Evolutionary conservation across 2,113 vertebrate species (phyloP).

Genomic region (Chaenogobius annularis): DNA sequence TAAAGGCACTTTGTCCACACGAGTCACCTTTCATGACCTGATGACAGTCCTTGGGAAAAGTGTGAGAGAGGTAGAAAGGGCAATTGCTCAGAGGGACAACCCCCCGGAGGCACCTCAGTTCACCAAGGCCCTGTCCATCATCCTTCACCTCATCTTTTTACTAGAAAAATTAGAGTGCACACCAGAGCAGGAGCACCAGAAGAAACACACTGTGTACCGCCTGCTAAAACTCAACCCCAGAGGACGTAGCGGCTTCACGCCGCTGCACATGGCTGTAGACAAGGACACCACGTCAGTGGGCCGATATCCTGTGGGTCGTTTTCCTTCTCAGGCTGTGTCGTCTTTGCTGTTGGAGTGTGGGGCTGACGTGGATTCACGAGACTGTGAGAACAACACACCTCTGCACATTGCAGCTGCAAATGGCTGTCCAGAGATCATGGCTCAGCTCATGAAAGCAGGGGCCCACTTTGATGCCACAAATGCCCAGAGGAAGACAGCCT

Average conservation of each 20-base stretch:
- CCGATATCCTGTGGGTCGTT: constrained; percentile 91
- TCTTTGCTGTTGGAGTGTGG: constrained; percentile 88
- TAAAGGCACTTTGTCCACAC: constrained; percentile 84
- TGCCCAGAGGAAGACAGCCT: constrained; percentile 87
- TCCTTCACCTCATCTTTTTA: constrained; percentile 90
- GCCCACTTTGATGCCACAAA: constrained; percentile 93
- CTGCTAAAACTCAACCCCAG: constrained; percentile 89
- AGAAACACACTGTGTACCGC: constrained; percentile 90
- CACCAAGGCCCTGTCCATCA: constrained; percentile 90
- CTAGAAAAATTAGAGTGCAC: constrained; percentile 89
- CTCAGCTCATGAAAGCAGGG: constrained; percentile 83
- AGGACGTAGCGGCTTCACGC: constrained; percentile 86
- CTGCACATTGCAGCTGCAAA: constrained; percentile 87
- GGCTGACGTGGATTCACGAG: constrained; percentile 88
- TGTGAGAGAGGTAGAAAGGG: constrained; percentile 91
- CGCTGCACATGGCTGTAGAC: constrained; percentile 92
- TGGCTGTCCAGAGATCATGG: constrained; percentile 87
- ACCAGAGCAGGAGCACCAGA: constrained; percentile 87
- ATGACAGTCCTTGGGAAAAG: constrained; percentile 92
- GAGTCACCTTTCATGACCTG: constrained; percentile 88
- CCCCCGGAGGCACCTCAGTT: constrained; percentile 86
- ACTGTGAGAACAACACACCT: constrained; percentile 94
- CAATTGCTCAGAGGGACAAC: constrained; percentile 84
- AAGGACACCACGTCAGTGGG: constrained; percentile 90
- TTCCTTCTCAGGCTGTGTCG: constrained; percentile 88